phyloP scores from a whole-genome alignment of 2,113 vertebrate genomes.

The Malurus melanocephalus region DNA sequence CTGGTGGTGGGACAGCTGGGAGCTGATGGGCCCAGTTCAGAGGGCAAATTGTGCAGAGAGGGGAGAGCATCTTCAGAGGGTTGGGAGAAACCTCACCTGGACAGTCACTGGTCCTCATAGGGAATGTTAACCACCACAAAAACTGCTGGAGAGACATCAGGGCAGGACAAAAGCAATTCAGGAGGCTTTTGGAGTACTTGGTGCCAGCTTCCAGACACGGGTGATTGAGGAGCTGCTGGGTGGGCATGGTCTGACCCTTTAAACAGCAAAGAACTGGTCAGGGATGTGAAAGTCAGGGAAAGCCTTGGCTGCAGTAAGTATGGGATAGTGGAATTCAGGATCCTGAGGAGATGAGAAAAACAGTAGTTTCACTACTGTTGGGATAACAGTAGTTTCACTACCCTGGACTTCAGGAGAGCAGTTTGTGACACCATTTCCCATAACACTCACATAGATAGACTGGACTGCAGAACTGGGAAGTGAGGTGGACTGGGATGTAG shows the following conservation, averaged over 20 bases:
- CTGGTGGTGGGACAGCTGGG: background rate
- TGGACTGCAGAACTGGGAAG: background rate
- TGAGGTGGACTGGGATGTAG: background rate
- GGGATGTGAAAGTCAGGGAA: background rate
- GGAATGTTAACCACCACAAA: background rate
- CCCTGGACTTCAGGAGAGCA: background rate
- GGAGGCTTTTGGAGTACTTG: background rate
- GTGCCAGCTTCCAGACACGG: background rate
- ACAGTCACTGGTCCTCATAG: background rate
- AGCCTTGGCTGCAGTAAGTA: background rate
- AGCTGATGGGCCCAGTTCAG: background rate
- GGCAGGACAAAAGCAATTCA: background rate
- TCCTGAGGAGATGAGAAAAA: background rate
- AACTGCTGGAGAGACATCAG: background rate
- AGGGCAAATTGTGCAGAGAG: background rate
- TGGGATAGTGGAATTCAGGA: background rate
- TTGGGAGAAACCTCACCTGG: background rate
- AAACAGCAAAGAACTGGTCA: background rate
- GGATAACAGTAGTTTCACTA: background rate
- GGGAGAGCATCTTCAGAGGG: background rate
- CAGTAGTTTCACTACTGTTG: background rate
- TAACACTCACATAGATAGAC: background rate
- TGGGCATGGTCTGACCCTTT: accelerated
- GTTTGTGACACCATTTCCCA: background rate
- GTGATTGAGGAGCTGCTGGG: background rate